A percentile compares a stretch with the other conserved stretches of the same genome.
phyloP scores from a whole-genome alignment of 2,797 vertebrate genomes.

The Arrhamphus sclerolepis region DNA sequence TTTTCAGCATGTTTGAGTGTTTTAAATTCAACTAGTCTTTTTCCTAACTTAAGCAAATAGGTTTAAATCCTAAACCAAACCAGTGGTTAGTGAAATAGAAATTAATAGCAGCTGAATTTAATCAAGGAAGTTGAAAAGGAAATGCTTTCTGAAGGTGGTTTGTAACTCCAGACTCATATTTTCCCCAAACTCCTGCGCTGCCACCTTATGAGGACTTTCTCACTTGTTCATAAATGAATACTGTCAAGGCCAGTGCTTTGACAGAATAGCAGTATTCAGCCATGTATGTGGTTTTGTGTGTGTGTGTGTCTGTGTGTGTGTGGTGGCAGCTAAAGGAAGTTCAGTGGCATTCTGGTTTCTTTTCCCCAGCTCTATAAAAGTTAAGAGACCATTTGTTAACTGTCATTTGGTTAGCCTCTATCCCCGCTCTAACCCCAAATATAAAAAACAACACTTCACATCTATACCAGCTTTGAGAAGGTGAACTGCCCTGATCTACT shows the following conservation, averaged over 20 bases:
- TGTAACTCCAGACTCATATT: no score
- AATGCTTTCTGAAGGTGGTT: no score
- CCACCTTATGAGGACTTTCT: no score
- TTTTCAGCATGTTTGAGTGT: no score
- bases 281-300: constrained; percentile 27
- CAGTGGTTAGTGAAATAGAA: no score
- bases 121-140: no score
- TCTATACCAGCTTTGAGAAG: constrained; percentile 58
- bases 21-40: no score
- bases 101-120: no score
- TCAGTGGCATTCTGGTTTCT: constrained; percentile 62
- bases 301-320: constrained; percentile 26
- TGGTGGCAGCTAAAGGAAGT: constrained; percentile 46
- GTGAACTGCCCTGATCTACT: constrained; percentile 48
- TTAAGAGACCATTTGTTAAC: constrained; percentile 61
- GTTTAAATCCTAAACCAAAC: no score
- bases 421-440: constrained; percentile 62
- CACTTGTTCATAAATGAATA: not conserved
- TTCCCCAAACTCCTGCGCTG: no score
- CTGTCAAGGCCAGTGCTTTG: not conserved
- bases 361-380: constrained; percentile 62
- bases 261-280: not conserved
- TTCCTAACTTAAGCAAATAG: no score
- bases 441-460: constrained; percentile 64
- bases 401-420: constrained; percentile 62